These are phyloP conservation scores for Sarcophaga variegata DNA, from an alignment of 2,888 invertebrate genomes.

Conservation along the genomic window DNA sequence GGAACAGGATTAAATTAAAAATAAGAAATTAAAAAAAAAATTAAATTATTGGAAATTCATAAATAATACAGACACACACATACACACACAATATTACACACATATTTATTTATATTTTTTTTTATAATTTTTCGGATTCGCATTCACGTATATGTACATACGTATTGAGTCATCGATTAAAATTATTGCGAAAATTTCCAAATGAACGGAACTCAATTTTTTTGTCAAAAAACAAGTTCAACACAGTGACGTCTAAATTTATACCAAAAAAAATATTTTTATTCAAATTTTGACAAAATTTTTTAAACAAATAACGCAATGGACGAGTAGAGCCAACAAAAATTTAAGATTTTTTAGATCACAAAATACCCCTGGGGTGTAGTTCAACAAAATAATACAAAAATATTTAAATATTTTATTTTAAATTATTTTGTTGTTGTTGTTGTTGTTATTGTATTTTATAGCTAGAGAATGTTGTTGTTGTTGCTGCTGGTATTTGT, in stretches of 20 bases:
- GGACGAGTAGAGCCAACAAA: too few species aligned
- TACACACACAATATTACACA: too few species aligned
- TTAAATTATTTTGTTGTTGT: too few species aligned
- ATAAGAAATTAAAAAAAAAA: neutral
- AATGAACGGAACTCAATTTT: neutral
- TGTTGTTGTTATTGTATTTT: neutral
- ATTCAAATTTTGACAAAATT: neutral
- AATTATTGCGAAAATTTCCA: neutral
- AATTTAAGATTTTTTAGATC: too few species aligned
- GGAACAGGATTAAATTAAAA: neutral
- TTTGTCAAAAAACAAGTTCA: too few species aligned
- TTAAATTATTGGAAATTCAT: slow-evolving; percentile 35
- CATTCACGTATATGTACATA: too few species aligned
- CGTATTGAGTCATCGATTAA: slow-evolving; percentile 1
- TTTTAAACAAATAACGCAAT: too few species aligned
- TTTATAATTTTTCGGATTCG: too few species aligned
- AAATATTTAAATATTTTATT: too few species aligned
- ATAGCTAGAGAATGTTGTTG: neutral
- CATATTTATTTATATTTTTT: neutral
- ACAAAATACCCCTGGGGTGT: too few species aligned
- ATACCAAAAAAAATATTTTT: neutral
- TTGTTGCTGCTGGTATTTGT: too few species aligned
- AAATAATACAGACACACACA: slow-evolving; percentile 5
- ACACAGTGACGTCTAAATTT: neutral
- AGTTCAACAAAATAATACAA: too few species aligned